phyloP scores from a whole-genome alignment of 2,113 vertebrate genomes.

The Pycnonotus jocosus region DNA sequence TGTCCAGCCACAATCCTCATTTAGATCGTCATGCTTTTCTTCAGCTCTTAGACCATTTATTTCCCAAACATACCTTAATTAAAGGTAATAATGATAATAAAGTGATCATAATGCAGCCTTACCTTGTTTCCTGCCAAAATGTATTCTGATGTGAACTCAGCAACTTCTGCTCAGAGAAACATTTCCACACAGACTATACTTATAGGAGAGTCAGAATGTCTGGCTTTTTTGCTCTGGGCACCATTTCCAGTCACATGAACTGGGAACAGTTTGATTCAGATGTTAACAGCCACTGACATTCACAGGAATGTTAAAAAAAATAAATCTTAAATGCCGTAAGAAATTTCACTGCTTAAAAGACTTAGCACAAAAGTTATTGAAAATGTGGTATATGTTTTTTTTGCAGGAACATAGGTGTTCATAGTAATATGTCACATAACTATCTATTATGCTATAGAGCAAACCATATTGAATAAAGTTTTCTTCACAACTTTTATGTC shows the following conservation, averaged over 20 bases:
- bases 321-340: neutral
- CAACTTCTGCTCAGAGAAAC: neutral
- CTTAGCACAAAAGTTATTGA: neutral
- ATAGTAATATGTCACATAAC: neutral
- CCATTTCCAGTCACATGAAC: constrained; percentile 60
- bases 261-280: constrained; percentile 45
- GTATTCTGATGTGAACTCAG: neutral
- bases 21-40: neutral
- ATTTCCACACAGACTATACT: neutral
- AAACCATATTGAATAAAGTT: neutral
- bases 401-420: neutral
- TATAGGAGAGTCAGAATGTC: constrained; percentile 17
- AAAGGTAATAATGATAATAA: neutral
- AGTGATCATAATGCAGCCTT: neutral
- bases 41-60: neutral
- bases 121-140: constrained; percentile 35
- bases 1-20: neutral
- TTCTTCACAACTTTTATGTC: neutral
- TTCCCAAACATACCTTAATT: neutral
- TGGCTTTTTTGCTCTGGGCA: constrained; percentile 59
- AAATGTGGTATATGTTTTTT: neutral
- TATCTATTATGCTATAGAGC: neutral
- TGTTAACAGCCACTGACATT: constrained; percentile 47
- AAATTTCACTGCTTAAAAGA: neutral
- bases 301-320: constrained; percentile 20